phyloP scores from a whole-genome alignment of 1,140 invertebrate genomes.

The Ceratina calcarata region DNA sequence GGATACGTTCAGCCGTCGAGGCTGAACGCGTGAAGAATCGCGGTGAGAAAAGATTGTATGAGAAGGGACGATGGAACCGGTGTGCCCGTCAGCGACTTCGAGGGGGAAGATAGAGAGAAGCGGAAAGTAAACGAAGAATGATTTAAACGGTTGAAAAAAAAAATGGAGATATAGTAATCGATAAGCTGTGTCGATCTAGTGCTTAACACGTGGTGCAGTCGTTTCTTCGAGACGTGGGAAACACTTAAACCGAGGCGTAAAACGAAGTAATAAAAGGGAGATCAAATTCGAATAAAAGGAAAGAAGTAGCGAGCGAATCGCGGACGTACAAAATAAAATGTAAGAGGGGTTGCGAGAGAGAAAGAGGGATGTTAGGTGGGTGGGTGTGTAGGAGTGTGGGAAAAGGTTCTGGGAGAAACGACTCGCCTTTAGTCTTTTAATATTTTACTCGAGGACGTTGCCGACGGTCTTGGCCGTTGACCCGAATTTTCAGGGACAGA shows the following conservation, averaged over 20 bases:
- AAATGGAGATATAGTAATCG: conserved; percentile 52
- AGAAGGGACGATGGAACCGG: conserved; percentile 19
- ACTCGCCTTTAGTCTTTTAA: conserved; percentile 59
- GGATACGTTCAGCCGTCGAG: neutral
- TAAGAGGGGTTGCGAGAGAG: neutral
- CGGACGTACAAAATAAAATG: conserved; percentile 15
- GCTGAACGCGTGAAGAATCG: neutral
- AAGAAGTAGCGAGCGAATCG: conserved; percentile 17
- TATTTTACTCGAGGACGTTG: conserved; percentile 57
- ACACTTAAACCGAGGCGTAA: neutral
- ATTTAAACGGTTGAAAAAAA: conserved; percentile 52
- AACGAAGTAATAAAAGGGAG: conserved; percentile 27
- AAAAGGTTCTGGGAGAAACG: conserved; percentile 52
- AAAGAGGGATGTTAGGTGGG: no score
- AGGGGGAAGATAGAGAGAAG: conserved; percentile 70
- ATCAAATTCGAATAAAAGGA: neutral
- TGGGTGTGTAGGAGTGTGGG: no score
- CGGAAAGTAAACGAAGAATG: conserved; percentile 61
- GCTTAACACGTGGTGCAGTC: conserved; percentile 57
- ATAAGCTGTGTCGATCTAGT: conserved; percentile 63
- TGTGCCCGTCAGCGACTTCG: conserved; percentile 72
- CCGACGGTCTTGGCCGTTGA: conserved; percentile 48
- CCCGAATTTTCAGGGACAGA: conserved; percentile 44
- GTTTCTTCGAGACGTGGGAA: conserved; percentile 46
- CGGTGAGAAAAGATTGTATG: conserved; percentile 1